Evolutionary conservation across 1,140 invertebrate species (phyloP).

Genomic region (Euschistus heros): DNA sequence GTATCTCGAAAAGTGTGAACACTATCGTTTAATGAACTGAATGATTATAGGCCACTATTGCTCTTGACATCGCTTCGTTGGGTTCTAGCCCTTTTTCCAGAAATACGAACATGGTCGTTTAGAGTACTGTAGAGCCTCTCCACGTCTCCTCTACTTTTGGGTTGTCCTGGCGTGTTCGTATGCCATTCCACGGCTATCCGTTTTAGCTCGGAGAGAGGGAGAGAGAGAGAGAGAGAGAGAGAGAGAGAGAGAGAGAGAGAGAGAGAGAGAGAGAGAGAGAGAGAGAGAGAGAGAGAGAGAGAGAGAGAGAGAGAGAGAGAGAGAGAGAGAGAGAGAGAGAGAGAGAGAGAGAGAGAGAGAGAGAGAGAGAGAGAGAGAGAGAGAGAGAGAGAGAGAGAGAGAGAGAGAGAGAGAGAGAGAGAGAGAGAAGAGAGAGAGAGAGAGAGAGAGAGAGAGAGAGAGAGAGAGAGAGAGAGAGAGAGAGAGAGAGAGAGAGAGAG

Average conservation of each 20-base stretch:
- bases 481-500: too few species aligned
- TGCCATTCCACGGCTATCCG: too few species aligned
- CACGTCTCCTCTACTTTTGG: too few species aligned
- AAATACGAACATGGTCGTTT: too few species aligned
- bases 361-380: conserved; percentile 15
- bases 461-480: too few species aligned
- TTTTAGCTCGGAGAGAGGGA: not conserved
- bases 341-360: conserved; percentile 20
- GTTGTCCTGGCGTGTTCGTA: too few species aligned
- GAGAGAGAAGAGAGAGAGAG: conserved; percentile 22
- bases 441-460: conserved; percentile 18
- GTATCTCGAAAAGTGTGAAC: too few species aligned
- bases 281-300: conserved; percentile 22
- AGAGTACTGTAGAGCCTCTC: too few species aligned
- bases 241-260: conserved; percentile 21
- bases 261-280: conserved; percentile 22
- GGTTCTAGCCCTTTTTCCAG: too few species aligned
- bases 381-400: conserved; percentile 21
- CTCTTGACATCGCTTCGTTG: too few species aligned
- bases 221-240: conserved; percentile 18
- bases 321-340: conserved; percentile 21
- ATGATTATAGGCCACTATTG: too few species aligned
- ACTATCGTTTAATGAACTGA: too few species aligned
- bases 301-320: conserved; percentile 22
- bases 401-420: conserved; percentile 21